Conservation (phyloP, 1,140 invertebrate genomes). For the Sycophila sp. region DNA sequence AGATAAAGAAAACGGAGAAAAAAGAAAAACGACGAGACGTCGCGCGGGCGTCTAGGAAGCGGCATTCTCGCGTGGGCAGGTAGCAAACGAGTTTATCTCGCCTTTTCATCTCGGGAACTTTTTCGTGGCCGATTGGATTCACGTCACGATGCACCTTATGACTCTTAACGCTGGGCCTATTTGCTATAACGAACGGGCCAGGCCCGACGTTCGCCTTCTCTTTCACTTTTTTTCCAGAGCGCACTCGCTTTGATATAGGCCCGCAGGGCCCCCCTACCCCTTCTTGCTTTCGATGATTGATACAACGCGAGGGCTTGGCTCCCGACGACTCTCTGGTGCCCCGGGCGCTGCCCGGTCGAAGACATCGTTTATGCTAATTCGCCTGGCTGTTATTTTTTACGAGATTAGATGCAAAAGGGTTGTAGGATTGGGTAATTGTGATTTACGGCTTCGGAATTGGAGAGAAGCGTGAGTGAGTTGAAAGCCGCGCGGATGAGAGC, state of each 20-base stretch:
- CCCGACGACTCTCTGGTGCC: background rate
- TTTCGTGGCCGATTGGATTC: constrained; percentile 15
- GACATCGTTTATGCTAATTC: background rate
- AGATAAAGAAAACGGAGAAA: background rate
- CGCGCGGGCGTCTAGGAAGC: too few relatives aligned
- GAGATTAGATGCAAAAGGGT: too few relatives aligned
- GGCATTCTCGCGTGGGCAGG: constrained; percentile 8
- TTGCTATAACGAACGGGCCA: constrained; percentile 13
- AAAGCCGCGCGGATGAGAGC: too few relatives aligned
- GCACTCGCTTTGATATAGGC: background rate
- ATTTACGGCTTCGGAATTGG: too few relatives aligned
- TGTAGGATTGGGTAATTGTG: too few relatives aligned
- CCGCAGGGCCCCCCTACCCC: background rate
- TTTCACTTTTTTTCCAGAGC: background rate
- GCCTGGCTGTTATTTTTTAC: too few relatives aligned
- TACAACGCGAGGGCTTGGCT: constrained; percentile 8
- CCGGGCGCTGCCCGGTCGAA: background rate
- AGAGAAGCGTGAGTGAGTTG: too few relatives aligned
- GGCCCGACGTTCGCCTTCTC: too few relatives aligned
- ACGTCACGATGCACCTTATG: background rate
- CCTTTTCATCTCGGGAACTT: constrained; percentile 18
- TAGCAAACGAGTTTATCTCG: constrained; percentile 23
- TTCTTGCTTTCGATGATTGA: constrained; percentile 10
- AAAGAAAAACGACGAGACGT: background rate
- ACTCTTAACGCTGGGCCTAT: too few relatives aligned